Percentiles rank a stretch among this genome's conserved stretches.
Evolutionary conservation across 37 sponge, comb jelly and placozoan species (phyloP).

Genomic region (Oscarella lobularis): DNA sequence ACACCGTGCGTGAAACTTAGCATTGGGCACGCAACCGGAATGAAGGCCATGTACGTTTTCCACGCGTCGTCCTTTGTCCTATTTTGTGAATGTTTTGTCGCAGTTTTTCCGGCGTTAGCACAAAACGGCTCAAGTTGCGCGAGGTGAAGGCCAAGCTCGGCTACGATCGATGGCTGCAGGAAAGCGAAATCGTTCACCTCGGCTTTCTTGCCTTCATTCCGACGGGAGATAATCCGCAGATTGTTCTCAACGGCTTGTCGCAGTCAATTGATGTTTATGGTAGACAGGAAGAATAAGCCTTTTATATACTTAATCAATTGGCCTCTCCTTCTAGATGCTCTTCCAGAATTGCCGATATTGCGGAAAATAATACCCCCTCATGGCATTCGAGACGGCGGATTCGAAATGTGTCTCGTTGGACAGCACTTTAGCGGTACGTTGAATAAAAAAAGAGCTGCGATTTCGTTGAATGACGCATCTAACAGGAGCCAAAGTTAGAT

Average conservation of each 20-base stretch:
- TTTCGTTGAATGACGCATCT: no score
- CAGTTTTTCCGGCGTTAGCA: not conserved
- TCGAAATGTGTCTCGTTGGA: not conserved
- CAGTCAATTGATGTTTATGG: not conserved
- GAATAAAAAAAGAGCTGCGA: no score
- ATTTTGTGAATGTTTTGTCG: not conserved
- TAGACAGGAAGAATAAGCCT: not conserved
- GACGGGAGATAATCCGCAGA: not conserved
- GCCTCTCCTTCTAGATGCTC: not conserved
- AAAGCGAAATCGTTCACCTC: not conserved
- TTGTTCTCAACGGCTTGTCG: not conserved
- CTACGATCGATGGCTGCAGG: not conserved
- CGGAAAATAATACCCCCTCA: not conserved
- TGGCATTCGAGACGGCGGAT: not conserved
- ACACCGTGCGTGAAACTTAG: not conserved
- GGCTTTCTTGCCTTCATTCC: not conserved
- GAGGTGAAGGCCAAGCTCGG: not conserved
- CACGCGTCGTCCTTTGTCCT: not conserved
- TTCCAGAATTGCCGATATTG: not conserved
- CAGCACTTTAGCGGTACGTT: not conserved
- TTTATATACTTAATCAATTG: not conserved
- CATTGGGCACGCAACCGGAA: not conserved
- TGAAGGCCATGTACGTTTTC: not conserved
- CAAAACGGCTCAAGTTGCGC: not conserved
- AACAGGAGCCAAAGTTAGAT: no score